Base-by-base conservation (phyloP, 2,113 vertebrate genomes). In the Nannobrachium achirus region DNA sequence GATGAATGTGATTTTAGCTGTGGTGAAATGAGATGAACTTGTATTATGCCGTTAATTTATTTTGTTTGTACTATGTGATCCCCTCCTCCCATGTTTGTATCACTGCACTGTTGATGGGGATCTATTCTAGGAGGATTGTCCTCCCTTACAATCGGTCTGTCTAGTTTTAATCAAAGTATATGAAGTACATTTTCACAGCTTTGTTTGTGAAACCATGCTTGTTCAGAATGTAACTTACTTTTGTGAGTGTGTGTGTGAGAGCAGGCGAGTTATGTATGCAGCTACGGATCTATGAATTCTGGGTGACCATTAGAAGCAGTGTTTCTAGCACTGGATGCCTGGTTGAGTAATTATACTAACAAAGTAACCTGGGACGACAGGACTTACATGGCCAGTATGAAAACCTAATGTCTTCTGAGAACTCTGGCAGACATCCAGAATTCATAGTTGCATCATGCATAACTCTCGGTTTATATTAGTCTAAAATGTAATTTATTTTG, bases 1-100 rank as follows among this genome's bases (percentile, higher is more conserved):
- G 40, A 61, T 80, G 73, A 84, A 81, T 86, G 87, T 86, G 67
- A 71, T 66, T 33, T 55, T 73, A 82, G 74, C 64, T 78, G 73
- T 83, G 75, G 38, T 83, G 64, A 84, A 58, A 74, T 63, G 51
- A 75, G 40, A 71, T 76, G 52, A 67, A 60, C 14, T 70, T 79
- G 56, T 38, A 63, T 68, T 66, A 72, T 69, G 20, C 44, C 71
- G 18, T 82, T 80, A 67, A 71, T 69, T 72, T n/a, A 66, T 71
- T 66, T 15, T 74, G 72, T 72, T 75, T 78, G 61, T 87, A 76
- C 66, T 44, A 52, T 66, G 71, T 81, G 69, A 69, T 75, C 7
- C 14, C 8, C 5, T 45, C 53, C 0, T 2, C 8, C 52, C n/a
- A 9, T 74, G 70, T 80, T 5, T 62, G 46, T 70, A 19, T 60